Base-by-base conservation (phyloP, 2,888 invertebrate genomes). In the Acheta domesticus region DNA sequence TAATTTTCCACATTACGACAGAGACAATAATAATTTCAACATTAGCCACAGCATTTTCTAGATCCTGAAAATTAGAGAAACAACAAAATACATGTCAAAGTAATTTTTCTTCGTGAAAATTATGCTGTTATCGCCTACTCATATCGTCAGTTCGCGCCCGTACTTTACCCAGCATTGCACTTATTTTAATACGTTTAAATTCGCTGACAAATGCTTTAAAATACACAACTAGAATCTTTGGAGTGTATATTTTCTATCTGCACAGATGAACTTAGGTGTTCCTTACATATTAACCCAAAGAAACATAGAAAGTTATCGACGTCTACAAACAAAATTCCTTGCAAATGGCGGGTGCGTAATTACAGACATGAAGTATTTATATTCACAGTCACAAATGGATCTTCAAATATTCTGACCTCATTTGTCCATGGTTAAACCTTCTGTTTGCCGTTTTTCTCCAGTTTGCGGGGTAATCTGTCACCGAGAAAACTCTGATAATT, bases 301-400 rank as follows among this genome's bases (percentile, higher is more conserved):
- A 79, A 78, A 75, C 48, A 50, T 76, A 74, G 19, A 81, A 81
- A 77, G 23, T 75, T 75, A 74, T 74, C 76, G 76, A 75, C 74
- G 77, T 78, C 62, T 62, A 14, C 75, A 50, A 78, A 77, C 74
- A 79, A 80, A 80, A 80, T 81, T 81, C 77, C 81, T 77, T 82
- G 82, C 82, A 82, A 82, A 82, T 82, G 82, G 82, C 82, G 82
- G 82, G 79, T 80, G 74, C 62, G 78, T 78, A 80, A 81, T 80
- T 81, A 74, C 49, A 23, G 20, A 49, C 20, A 73, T 49, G 20
- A 74, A 20, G 78, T 73, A 14, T 36, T 75, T 48, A 75, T 78
- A 74, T 74, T 75, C 48, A 78, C 78, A 36, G n/a, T 74, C 23
- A 12, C 20, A 74, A 49, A n/a, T 23, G 19, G 49, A 48, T 75